Conservation (phyloP, 2,888 invertebrate species). For the Hydroisotoma schaefferi region DNA sequence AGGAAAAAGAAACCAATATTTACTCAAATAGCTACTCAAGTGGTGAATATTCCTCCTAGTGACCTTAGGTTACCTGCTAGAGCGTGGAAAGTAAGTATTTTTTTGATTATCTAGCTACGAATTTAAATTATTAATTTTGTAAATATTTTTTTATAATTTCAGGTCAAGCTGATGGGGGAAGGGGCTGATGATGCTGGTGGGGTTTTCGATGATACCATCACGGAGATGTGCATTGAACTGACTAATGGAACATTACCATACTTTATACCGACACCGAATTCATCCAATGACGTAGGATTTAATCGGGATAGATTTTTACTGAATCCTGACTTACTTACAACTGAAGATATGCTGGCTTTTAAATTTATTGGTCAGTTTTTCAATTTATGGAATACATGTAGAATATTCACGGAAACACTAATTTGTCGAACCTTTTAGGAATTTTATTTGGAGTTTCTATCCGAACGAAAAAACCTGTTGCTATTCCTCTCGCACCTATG, state of each 20-base stretch:
- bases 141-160: background rate
- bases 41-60: conserved; percentile 59
- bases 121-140: no score
- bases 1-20: conserved; percentile 61
- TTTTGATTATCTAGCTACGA: no score
- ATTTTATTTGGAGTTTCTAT: conserved; percentile 64
- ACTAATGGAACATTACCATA: conserved; percentile 60
- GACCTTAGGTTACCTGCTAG: conserved; percentile 62
- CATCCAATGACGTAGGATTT: conserved; percentile 61
- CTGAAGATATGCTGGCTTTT: conserved; percentile 59
- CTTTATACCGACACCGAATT: conserved; percentile 62
- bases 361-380: conserved; percentile 59
- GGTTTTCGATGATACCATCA: conserved; percentile 67
- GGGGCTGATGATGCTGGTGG: conserved; percentile 68
- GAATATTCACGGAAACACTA: background rate
- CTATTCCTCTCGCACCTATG: conserved; percentile 61
- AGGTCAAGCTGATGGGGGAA: conserved; percentile 63
- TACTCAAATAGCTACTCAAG: conserved; percentile 62
- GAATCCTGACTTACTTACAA: conserved; percentile 59
- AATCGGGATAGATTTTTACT: conserved; percentile 62
- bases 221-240: conserved; percentile 65
- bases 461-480: conserved; percentile 64
- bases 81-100: conserved; percentile 60
- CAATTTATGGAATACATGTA: background rate
- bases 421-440: conserved; percentile 50